Evolutionary conservation across 1,140 invertebrate species (phyloP).

Genomic region (Dendrolimus punctatus): DNA sequence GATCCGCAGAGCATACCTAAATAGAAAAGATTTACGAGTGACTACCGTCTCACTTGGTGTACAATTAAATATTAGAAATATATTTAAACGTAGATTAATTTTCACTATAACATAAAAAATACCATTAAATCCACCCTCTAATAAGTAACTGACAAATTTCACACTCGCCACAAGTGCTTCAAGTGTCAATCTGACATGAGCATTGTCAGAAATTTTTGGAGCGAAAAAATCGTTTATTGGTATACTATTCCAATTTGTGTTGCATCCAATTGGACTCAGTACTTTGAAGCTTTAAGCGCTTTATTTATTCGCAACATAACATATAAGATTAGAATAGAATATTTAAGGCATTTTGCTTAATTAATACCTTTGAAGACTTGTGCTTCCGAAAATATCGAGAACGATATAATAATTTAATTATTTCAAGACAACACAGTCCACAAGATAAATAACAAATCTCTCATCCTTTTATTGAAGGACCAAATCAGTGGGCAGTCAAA

Average conservation of each 20-base stretch:
- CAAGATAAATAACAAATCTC: too few relatives aligned
- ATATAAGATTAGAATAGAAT: too few relatives aligned
- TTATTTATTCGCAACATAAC: slow-evolving; percentile 1
- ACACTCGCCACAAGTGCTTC: slow-evolving; percentile 39
- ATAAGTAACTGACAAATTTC: slow-evolving; percentile 28
- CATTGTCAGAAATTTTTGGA: slow-evolving; percentile 40
- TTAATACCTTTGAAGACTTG: too few relatives aligned
- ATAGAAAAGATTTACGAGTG: too few relatives aligned
- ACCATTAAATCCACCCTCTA: slow-evolving; percentile 14
- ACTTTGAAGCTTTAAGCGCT: slow-evolving; percentile 23
- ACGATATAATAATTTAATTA: too few relatives aligned
- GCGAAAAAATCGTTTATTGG: slow-evolving; percentile 45
- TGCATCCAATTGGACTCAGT: slow-evolving; percentile 2
- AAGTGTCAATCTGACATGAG: slow-evolving; percentile 41
- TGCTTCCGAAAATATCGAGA: too few relatives aligned
- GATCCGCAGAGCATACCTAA: too few relatives aligned
- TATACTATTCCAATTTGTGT: slow-evolving; percentile 17
- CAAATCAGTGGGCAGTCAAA: too few relatives aligned
- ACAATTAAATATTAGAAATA: neutral
- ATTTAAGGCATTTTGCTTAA: too few relatives aligned
- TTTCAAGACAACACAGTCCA: too few relatives aligned
- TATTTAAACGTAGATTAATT: neutral
- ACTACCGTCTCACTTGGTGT: neutral
- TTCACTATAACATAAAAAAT: slow-evolving; percentile 14
- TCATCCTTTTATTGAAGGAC: too few relatives aligned